Conservation (phyloP, 1,140 invertebrate species). For the Elysia chlorotica region DNA sequence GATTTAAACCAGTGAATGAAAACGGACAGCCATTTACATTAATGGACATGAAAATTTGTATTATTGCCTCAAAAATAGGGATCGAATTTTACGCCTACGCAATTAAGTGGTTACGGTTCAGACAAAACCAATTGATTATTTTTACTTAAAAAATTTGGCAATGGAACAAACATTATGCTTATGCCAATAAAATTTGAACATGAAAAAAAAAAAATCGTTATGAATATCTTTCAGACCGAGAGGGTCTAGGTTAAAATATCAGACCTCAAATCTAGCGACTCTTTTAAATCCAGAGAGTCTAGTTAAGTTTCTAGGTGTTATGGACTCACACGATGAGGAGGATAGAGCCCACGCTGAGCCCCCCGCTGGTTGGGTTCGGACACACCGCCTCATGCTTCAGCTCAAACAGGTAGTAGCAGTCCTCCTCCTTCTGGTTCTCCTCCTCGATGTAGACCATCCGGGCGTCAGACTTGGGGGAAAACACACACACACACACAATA, state of each 20-base stretch:
- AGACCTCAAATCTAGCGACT: too few relatives aligned
- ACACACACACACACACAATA: background rate
- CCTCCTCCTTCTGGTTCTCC: slow-evolving; percentile 24
- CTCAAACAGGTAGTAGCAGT: slow-evolving; percentile 50
- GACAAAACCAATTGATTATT: background rate
- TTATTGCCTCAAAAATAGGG: too few relatives aligned
- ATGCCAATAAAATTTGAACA: background rate
- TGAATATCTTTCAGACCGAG: background rate
- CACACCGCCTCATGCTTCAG: slow-evolving; percentile 33
- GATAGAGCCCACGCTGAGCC: slow-evolving; percentile 43
- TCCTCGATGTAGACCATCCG: slow-evolving; percentile 28
- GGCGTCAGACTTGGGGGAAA: background rate
- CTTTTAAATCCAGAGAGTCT: too few relatives aligned
- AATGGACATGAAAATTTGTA: too few relatives aligned
- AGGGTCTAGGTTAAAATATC: background rate
- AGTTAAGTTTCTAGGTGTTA: too few relatives aligned
- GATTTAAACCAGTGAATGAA: too few relatives aligned
- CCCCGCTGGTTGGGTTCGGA: background rate
- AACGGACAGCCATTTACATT: too few relatives aligned
- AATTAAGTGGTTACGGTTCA: too few relatives aligned
- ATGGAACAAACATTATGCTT: background rate
- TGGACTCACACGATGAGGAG: slow-evolving; percentile 37
- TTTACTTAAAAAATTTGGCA: background rate
- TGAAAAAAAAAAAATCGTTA: background rate
- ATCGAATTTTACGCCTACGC: too few relatives aligned